Base-by-base conservation (phyloP, 2,113 vertebrate genomes). In the Puntigrus tetrazona region DNA sequence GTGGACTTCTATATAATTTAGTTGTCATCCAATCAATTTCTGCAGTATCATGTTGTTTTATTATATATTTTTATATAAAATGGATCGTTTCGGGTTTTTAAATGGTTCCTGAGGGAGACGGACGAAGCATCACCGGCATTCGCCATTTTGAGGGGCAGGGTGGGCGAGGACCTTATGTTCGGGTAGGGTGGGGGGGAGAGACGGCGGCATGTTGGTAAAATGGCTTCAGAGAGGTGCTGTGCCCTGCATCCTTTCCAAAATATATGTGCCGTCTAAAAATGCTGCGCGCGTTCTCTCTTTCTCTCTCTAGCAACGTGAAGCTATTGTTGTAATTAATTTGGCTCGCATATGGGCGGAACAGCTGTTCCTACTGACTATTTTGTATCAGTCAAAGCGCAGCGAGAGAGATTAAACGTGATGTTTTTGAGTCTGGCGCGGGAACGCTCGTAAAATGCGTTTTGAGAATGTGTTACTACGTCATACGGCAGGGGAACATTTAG, bases 61-160 rank as follows among this genome's bases (percentile, higher is more conserved):
- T 13, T 45, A 2, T 70, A 38, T 41, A 16, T 16, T 16, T 47
- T 16, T 3, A 74, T 47, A n/a, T 4, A 29, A 74, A 74, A 3
- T 1, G 1, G 72, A 25, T 27, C 3, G 14, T 29, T 43, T 18
- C 38, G 29, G 38, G 27, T 52, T 65, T 4, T 61, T 22, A 13
- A 36, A 74, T 50, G 72, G 43, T 47, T 74, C 43, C 43, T 52
- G 31, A 18, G 31, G 81, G 63, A 84, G 69, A 65, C 72, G 50
- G 13, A 69, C 16, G 77, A 86, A 63, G 84, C 84, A 18, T 82
- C 73, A 72, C 45, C 55, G 80, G 41, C 65, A 69, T 78, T 82
- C 89, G 89, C 89, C 89, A 90, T 90, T 90, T 90, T 90, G 86
- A 88, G 87, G 89, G 89, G 88, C 89, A 89, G 84, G 85, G 88